A percentile compares a stretch with the other conserved stretches of the same genome.
These are phyloP conservation scores for Chrysemys picta DNA, from an alignment of 2,113 vertebrate species.

Conservation along the genomic window DNA sequence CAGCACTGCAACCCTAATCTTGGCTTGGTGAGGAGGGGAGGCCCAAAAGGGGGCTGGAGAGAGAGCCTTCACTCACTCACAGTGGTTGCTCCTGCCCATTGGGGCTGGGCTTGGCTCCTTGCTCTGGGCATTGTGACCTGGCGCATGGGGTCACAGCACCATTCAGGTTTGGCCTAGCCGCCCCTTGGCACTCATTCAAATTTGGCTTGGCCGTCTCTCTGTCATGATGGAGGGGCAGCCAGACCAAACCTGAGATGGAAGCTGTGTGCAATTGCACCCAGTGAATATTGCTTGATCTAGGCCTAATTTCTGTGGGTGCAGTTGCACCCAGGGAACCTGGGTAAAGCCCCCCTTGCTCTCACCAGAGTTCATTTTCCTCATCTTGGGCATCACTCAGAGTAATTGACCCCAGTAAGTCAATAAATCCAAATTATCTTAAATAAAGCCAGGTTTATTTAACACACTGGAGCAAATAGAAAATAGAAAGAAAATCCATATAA, in stretches of 20 bases:
- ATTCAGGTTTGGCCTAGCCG: not conserved
- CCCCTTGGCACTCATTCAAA: not conserved
- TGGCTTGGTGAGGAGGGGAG: not conserved
- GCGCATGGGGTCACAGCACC: not conserved
- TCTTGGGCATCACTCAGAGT: constrained; percentile 60
- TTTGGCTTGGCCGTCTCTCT: not conserved
- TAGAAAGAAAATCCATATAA: constrained; percentile 74
- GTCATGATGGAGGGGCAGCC: not conserved
- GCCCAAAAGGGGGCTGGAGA: not conserved
- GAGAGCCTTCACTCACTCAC: not conserved
- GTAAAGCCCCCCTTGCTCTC: not conserved
- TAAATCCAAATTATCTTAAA: constrained; percentile 76
- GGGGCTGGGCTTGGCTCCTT: not conserved
- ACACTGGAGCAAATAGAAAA: constrained; percentile 70
- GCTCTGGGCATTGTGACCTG: not conserved
- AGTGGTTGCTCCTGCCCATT: not conserved
- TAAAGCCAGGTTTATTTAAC: constrained; percentile 77
- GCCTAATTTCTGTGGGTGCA: not conserved
- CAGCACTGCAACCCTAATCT: not conserved
- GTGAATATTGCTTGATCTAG: not conserved
- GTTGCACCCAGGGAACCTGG: not conserved
- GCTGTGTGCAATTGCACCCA: not conserved
- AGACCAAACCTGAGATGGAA: not conserved
- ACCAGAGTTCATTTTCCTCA: constrained; percentile 58
- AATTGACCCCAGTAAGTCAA: constrained; percentile 73